phyloP scores from a whole-genome alignment of 1,140 invertebrate genomes.

The Coelopa frigida region DNA sequence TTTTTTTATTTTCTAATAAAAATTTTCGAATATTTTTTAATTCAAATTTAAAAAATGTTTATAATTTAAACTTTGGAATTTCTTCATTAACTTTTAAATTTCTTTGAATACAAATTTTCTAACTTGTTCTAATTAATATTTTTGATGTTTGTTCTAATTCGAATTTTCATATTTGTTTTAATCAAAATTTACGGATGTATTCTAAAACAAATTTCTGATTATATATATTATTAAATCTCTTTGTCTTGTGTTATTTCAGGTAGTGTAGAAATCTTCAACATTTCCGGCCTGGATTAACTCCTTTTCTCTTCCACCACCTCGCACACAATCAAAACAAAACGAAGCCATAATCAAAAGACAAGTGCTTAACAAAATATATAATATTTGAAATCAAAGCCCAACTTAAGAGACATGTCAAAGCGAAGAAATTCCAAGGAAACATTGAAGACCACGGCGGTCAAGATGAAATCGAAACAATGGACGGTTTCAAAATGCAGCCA shows the following conservation, averaged over 20 bases:
- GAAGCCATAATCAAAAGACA: not conserved
- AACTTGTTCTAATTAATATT: not conserved
- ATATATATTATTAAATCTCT: too few relatives aligned
- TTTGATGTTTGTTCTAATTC: not conserved
- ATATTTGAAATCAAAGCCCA: constrained; percentile 45
- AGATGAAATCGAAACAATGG: constrained; percentile 29
- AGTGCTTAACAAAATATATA: constrained; percentile 26
- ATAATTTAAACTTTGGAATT: not conserved
- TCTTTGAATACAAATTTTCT: not conserved
- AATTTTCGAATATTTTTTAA: not conserved
- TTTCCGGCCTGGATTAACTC: not conserved
- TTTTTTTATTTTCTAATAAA: constrained; percentile 3
- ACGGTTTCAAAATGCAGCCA: not conserved
- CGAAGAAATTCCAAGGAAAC: constrained; percentile 26
- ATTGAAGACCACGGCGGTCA: constrained; percentile 38
- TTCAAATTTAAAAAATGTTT: not conserved
- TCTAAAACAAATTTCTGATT: not conserved
- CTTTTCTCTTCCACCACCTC: too few relatives aligned
- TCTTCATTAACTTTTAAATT: not conserved
- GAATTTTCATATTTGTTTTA: too few relatives aligned
- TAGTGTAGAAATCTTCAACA: not conserved
- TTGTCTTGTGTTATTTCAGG: too few relatives aligned
- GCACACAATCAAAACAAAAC: not conserved
- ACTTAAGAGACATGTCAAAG: constrained; percentile 28
- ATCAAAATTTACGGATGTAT: not conserved